A percentile compares a stretch with the other conserved stretches of the same genome.
Evolutionary conservation across 2,888 invertebrate species (phyloP).

Genomic region (Drosophila seclusa): DNA sequence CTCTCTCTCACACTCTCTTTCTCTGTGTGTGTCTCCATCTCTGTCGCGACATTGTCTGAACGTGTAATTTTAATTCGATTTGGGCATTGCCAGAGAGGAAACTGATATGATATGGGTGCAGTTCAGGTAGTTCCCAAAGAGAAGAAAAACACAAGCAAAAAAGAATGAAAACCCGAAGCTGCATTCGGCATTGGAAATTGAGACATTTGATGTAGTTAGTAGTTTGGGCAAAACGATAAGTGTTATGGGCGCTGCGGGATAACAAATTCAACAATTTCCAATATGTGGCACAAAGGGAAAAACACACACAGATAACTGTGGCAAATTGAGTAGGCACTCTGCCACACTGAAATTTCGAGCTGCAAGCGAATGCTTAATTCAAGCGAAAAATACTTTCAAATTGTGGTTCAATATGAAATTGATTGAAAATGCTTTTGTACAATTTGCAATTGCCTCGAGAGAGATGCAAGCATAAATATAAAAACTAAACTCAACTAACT

Average conservation of each 20-base stretch:
- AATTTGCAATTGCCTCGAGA: not conserved
- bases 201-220: conserved; percentile 71
- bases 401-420: not conserved
- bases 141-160: not conserved
- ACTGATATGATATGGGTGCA: conserved; percentile 76
- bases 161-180: conserved; percentile 23
- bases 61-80: conserved; percentile 79
- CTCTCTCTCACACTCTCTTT: not conserved
- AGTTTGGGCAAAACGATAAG: conserved; percentile 53
- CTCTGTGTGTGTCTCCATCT: not conserved
- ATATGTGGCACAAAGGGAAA: conserved; percentile 51
- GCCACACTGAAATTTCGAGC: not conserved
- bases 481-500: not conserved
- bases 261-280: conserved; percentile 33
- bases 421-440: not conserved
- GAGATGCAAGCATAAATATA: not conserved
- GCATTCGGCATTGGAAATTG: conserved; percentile 59
- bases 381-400: not conserved
- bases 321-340: conserved; percentile 25
- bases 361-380: not conserved
- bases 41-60: conserved; percentile 39
- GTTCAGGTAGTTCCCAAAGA: conserved; percentile 52
- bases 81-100: conserved; percentile 61
- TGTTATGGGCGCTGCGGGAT: conserved; percentile 65
- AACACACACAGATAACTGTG: conserved; percentile 6